Evolutionary conservation across 2,888 invertebrate species (phyloP), one percentile per base, ranked within the genome.

Genomic region (Criorhina ranunculi): DNA sequence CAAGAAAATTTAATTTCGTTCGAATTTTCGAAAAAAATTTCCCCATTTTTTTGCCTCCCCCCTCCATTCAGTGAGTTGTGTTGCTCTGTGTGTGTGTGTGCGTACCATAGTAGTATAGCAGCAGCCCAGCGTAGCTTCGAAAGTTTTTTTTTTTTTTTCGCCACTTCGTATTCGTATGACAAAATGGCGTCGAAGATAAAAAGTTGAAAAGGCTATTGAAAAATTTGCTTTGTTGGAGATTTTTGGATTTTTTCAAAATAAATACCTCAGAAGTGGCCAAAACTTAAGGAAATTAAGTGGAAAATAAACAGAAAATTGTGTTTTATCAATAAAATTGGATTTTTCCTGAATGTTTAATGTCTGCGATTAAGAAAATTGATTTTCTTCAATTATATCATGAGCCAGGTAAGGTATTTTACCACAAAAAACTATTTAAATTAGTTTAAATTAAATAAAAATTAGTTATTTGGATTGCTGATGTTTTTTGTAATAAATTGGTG

Each of bases 331-430:
- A 51, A 31, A 62, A 69, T 82, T 83, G 24, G 87, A 89, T 86
- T 89, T 87, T 87, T 87, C 88, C 88, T 89, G 88, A 87, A 88
- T 90, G 89, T 90, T 91, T 91, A 90, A 91, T 91, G 91, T 89
- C 88, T 90, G 89, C 90, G 88, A 88, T 78, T 89, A 89, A 88
- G 89, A 90, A 90, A 90, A 89, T 87, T 49, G 86, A 87, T 88
- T 88, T 90, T 88, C 88, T 88, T 88, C 89, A 88, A 90, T 89
- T 89, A 90, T 91, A 91, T 90, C 90, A 91, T 91, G 91, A 91
- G 89, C 90, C 91, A 91, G 91, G 91, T 91, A 89, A 91, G 88
- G 87, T 88, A 87, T 87, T 88, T 88, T 87, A 75, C 77, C 83
- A 86, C 88, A 88, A 88, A 89, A 88, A 88, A 81, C 60, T 67